Evolutionary conservation across 2,113 vertebrate genomes (phyloP), one percentile per base, ranked within the genome.

Genomic region (Nothocercus nigrocapillus): DNA sequence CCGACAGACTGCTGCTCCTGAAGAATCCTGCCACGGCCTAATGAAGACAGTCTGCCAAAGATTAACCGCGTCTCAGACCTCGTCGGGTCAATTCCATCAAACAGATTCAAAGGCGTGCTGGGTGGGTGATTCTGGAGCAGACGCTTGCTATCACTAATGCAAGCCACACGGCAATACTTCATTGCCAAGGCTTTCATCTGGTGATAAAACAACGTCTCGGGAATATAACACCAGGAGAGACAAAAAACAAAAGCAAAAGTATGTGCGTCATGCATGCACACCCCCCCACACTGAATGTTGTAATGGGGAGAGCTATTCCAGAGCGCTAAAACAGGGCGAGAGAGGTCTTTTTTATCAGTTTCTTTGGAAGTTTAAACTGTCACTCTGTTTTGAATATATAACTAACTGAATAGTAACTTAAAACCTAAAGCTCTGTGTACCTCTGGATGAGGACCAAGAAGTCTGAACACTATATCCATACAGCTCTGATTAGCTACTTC

Each of bases 161-260:
- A 97, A 97, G 88, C 96, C 95, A 97, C 95, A 93, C 51, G 5
- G 76, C 56, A 94, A 66, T 90, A 86, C 82, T 86, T 87, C 59
- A 63, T 67, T 95, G 95, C 80, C 85, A 96, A 69, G 4, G 51
- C 93, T 94, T 94, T 95, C 69, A 93, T 93, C 80, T 97, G 88
- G 61, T 76, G 80, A 92, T 85, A 92, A 95, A 95, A 88, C 11
- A 69, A 40, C 14, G 51, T 88, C 67, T 88, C 63, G 77, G 84
- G 70, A 92, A 89, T 63, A 85, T 62, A 96, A 95, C n/a, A 80
- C 66, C 80, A 88, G 73, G 44, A 80, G 63, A 93, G 61, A 85
- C 44, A 78, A 92, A 79, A 80, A 68, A 18, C 34, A 88, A 96
- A 94, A 82, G 44, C 16, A 85, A 62, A 92, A 93, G 53, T 89